Percentiles rank a stretch among this genome's conserved stretches.
Conservation (phyloP, 2,113 vertebrate genomes). For the Gobio gobio region DNA sequence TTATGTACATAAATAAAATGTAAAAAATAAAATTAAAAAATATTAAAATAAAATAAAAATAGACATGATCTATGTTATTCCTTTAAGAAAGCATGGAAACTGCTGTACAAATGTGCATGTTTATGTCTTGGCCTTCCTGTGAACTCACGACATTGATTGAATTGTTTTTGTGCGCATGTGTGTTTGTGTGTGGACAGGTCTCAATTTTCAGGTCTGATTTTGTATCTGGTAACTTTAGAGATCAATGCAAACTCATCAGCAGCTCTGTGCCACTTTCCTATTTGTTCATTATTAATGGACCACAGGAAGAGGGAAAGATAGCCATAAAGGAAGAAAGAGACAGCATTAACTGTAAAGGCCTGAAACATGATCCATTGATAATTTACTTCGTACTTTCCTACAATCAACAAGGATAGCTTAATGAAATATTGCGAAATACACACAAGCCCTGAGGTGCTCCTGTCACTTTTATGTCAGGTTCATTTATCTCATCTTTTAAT, state of each 20-base stretch:
- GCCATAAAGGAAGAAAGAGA: not conserved
- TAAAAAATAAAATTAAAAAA: too few relatives aligned
- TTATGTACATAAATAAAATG: not conserved
- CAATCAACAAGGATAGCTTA: not conserved
- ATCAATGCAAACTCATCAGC: constrained; percentile 21
- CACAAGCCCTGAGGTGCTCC: not conserved
- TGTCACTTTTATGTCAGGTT: not conserved
- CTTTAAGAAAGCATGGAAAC: not conserved
- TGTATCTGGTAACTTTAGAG: constrained; percentile 13
- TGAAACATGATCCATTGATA: not conserved
- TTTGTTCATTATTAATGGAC: constrained; percentile 30
- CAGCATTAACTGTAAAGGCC: not conserved
- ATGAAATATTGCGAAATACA: not conserved
- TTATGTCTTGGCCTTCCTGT: not conserved
- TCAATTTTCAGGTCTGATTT: not conserved
- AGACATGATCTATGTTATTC: not conserved
- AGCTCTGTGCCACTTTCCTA: constrained; percentile 3
- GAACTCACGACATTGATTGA: not conserved
- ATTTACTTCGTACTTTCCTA: not conserved
- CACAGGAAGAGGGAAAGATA: not conserved
- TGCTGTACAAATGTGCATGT: not conserved
- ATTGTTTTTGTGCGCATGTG: not conserved
- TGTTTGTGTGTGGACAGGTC: not conserved
- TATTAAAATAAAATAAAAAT: not conserved
- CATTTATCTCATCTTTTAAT: constrained; percentile 31